phyloP scores from a whole-genome alignment of 2,888 invertebrate genomes.

The Clostera curtula region DNA sequence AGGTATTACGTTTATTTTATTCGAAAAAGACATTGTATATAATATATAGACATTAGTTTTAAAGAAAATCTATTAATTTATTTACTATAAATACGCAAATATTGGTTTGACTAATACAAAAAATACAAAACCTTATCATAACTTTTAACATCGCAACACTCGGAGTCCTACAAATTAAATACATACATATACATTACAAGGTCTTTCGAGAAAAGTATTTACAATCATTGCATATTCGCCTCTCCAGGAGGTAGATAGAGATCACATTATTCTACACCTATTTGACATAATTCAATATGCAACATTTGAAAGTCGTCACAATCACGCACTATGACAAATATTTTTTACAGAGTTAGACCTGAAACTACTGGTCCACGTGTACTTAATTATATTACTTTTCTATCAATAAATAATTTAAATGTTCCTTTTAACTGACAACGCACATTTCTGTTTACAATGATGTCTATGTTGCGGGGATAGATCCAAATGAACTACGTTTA shows the following conservation, averaged over 20 bases:
- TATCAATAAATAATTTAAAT: conserved; percentile 32
- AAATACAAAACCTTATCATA: too few species aligned
- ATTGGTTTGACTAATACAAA: conserved; percentile 34
- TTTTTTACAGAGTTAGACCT: conserved; percentile 38
- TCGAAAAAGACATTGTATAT: not conserved
- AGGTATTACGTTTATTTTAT: too few species aligned
- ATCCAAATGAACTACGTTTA: conserved; percentile 59
- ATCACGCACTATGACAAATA: conserved; percentile 22
- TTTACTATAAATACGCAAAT: conserved; percentile 3
- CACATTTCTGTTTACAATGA: conserved; percentile 37
- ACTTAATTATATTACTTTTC: conserved; percentile 35
- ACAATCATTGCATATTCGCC: conserved; percentile 13
- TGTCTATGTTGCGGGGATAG: conserved; percentile 41
- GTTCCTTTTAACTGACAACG: conserved; percentile 30
- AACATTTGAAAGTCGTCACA: conserved; percentile 12
- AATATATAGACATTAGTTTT: conserved; percentile 3
- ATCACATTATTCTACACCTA: conserved; percentile 14
- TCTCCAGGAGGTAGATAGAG: conserved; percentile 11
- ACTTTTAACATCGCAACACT: too few species aligned
- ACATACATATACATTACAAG: conserved; percentile 11
- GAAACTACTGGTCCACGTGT: conserved; percentile 53
- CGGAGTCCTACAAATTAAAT: too few species aligned
- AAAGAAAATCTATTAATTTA: conserved; percentile 3
- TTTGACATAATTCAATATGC: conserved; percentile 19
- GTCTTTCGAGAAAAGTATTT: conserved; percentile 15